These are phyloP conservation scores for Agrilus biguttatus DNA, from an alignment of 2,888 invertebrate species.

Conservation along the genomic window DNA sequence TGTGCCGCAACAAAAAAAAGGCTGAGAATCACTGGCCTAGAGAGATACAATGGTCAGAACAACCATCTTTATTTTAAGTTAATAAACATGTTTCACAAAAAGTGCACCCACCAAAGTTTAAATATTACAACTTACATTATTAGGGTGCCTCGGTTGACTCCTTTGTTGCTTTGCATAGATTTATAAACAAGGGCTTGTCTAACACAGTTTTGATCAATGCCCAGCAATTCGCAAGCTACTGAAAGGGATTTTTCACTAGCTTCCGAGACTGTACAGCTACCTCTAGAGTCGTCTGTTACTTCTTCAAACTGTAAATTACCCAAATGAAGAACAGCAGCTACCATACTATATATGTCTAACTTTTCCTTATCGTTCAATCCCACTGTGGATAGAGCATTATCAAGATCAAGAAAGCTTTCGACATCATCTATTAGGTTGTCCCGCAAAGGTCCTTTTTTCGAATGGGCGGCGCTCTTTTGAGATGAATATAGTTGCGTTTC, in stretches of 20 bases:
- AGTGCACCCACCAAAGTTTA: no score
- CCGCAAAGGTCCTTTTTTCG: slow-evolving; percentile 57
- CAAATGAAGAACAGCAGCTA: slow-evolving; percentile 86
- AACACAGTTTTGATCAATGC: slow-evolving; percentile 66
- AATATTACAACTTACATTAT: no score
- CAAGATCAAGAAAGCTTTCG: slow-evolving; percentile 70
- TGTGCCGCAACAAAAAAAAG: no score
- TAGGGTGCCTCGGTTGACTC: slow-evolving; percentile 87
- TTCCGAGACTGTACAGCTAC: slow-evolving; percentile 56
- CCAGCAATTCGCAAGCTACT: slow-evolving; percentile 53
- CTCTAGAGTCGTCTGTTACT: slow-evolving; percentile 71
- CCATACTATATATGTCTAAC: slow-evolving; percentile 68
- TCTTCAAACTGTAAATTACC: slow-evolving; percentile 93
- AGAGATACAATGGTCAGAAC: no score
- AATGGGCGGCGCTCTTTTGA: slow-evolving; percentile 59
- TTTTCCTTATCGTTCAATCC: slow-evolving; percentile 54
- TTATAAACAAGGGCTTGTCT: slow-evolving; percentile 74
- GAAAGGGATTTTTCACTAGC: slow-evolving; percentile 51
- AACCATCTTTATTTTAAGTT: no score
- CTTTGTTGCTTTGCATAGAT: slow-evolving; percentile 91
- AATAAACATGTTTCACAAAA: no score
- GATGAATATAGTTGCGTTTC: slow-evolving; percentile 53
- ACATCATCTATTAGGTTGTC: slow-evolving; percentile 90
- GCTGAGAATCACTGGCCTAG: no score
- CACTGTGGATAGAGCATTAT: slow-evolving; percentile 45